Evolutionary conservation across 1,140 invertebrate species (phyloP).

Genomic region (Euura saliciscinereae): DNA sequence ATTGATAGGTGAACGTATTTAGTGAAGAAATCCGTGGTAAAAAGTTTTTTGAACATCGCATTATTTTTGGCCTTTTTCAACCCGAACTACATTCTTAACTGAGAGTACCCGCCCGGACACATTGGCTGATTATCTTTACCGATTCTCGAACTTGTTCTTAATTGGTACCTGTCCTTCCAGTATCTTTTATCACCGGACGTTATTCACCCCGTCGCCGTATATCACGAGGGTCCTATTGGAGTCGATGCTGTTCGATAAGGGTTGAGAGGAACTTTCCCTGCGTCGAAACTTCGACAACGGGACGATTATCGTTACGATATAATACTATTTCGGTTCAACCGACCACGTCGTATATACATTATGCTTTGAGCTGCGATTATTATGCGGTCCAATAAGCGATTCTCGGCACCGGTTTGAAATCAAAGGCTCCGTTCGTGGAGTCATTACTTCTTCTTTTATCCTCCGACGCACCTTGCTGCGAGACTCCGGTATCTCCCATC

Average conservation of each 20-base stretch:
- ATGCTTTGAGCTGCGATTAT: no score
- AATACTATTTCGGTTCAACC: no score
- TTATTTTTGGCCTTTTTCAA: no score
- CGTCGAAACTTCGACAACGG: neutral
- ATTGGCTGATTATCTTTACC: neutral
- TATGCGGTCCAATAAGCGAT: neutral
- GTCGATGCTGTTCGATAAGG: neutral
- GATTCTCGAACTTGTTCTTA: constrained; percentile 5
- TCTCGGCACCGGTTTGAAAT: neutral
- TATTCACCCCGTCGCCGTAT: neutral
- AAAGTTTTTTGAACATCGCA: no score
- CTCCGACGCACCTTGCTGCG: neutral
- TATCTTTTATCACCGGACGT: neutral
- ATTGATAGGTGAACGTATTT: no score
- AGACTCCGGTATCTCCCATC: neutral
- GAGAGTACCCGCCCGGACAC: neutral
- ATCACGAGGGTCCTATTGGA: neutral
- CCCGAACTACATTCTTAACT: no score
- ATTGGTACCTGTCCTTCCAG: neutral
- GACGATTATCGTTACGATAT: no score
- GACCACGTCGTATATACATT: no score
- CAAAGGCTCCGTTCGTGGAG: neutral
- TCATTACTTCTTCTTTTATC: neutral
- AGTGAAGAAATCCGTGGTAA: no score
- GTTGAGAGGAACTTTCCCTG: neutral